Conservation (phyloP, 1,140 invertebrate genomes). For the Aleiodes sp. region DNA sequence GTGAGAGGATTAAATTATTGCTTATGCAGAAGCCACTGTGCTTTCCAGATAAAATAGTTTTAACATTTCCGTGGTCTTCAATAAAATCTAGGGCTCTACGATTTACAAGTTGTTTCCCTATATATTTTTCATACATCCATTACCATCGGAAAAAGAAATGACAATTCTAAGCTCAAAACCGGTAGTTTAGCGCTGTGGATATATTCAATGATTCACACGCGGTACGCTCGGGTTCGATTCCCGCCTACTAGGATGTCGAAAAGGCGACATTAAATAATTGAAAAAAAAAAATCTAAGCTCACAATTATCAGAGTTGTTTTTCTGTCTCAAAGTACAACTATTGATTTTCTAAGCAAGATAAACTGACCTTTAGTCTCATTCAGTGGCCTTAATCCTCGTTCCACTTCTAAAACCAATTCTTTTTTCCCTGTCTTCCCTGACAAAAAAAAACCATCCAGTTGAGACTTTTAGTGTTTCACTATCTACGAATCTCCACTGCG, state of each 20-base stretch:
- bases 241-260: too few relatives aligned
- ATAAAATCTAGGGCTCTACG: background rate
- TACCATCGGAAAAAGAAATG: background rate
- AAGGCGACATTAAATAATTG: too few relatives aligned
- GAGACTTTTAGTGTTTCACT: background rate
- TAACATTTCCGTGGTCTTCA: background rate
- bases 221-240: too few relatives aligned
- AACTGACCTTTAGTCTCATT: background rate
- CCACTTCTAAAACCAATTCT: background rate
- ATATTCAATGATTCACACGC: too few relatives aligned
- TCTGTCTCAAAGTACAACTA: background rate
- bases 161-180: background rate
- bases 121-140: background rate
- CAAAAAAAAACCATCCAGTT: background rate
- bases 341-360: background rate
- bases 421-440: background rate
- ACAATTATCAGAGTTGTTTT: too few relatives aligned
- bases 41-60: background rate
- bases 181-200: background rate
- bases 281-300: too few relatives aligned
- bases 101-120: background rate
- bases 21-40: conserved; percentile 14
- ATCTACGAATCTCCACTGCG: background rate
- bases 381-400: background rate
- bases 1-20: conserved; percentile 11